Conservation (phyloP, 2,888 invertebrate species). For the Plagodis dolabraria region DNA sequence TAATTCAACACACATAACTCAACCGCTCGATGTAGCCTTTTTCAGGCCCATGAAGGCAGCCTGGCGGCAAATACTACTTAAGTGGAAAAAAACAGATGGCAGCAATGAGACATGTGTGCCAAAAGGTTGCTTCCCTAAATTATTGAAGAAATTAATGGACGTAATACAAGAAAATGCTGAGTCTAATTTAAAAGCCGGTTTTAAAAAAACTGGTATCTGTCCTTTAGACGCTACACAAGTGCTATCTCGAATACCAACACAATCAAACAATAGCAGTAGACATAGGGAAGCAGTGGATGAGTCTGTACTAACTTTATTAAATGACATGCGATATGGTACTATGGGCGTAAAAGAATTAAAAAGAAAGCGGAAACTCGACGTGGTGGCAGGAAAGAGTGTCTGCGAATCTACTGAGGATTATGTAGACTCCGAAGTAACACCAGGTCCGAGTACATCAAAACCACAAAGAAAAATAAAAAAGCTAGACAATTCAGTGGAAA, state of each 20-base stretch:
- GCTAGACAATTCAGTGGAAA: neutral
- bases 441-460: neutral
- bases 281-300: neutral
- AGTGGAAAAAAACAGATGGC: constrained; percentile 3
- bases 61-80: neutral
- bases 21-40: constrained; percentile 1
- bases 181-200: constrained; percentile 29
- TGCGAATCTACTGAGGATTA: neutral
- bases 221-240: constrained; percentile 3
- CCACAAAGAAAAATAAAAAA: neutral
- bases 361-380: neutral
- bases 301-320: neutral
- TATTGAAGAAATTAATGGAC: constrained; percentile 28
- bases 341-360: neutral
- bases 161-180: constrained; percentile 16
- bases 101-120: constrained; percentile 8
- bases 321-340: neutral
- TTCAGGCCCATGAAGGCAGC: constrained; percentile 1
- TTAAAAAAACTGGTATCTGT: constrained; percentile 31
- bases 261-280: neutral
- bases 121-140: constrained; percentile 33
- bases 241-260: neutral
- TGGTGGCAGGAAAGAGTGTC: neutral
- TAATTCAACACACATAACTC: constrained; percentile 7
- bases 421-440: neutral